Evolutionary conservation across 1,140 invertebrate species (phyloP).

Genomic region (Cydia strobilella): DNA sequence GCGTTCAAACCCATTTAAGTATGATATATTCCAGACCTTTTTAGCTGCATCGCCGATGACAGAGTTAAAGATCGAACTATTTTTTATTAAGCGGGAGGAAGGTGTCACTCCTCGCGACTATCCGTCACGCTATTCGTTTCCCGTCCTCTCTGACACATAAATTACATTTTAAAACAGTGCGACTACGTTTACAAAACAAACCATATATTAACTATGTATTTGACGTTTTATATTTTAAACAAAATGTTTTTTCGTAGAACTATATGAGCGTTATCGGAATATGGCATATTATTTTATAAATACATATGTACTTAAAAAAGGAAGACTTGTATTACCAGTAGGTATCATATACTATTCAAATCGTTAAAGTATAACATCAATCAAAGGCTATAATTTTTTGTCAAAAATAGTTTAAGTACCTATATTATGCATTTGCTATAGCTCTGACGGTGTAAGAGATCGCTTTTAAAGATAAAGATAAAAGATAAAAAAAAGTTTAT

Average conservation of each 20-base stretch:
- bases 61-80: constrained; percentile 52
- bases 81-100: constrained; percentile 73
- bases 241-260: background rate
- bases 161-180: constrained; percentile 59
- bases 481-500: no score
- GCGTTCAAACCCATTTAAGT: background rate
- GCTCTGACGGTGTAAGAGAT: no score
- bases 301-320: no score
- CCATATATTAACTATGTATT: constrained; percentile 24
- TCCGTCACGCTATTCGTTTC: constrained; percentile 69
- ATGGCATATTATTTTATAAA: no score
- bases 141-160: constrained; percentile 58
- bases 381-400: no score
- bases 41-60: constrained; percentile 44
- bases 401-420: no score
- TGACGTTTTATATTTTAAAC: background rate
- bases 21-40: constrained; percentile 21
- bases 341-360: no score
- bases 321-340: no score
- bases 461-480: no score
- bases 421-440: no score
- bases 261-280: no score
- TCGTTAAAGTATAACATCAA: no score
- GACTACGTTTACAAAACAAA: constrained; percentile 30
- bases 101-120: constrained; percentile 68